These are phyloP conservation scores for Orthosia incerta DNA, from an alignment of 2,888 invertebrate genomes.

Conservation along the genomic window DNA sequence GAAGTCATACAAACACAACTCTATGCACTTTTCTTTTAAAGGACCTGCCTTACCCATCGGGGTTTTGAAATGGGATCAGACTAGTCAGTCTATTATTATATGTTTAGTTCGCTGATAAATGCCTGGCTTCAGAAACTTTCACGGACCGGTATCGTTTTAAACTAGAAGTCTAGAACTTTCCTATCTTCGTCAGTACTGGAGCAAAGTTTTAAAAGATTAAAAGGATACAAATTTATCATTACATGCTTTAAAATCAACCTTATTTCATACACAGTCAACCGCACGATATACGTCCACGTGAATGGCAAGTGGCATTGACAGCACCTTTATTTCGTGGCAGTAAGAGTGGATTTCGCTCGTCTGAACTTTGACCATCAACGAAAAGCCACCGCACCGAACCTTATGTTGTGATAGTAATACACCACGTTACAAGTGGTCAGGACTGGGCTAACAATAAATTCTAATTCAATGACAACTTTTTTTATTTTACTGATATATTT, in stretches of 20 bases:
- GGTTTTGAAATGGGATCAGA: background rate
- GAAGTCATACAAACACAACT: background rate
- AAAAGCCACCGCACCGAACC: background rate
- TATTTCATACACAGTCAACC: background rate
- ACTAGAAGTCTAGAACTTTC: constrained; percentile 17
- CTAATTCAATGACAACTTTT: too few species aligned
- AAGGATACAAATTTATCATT: background rate
- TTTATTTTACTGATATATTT: too few species aligned
- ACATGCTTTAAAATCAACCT: background rate
- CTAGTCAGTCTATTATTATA: background rate
- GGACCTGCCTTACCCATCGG: background rate
- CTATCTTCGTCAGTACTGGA: background rate
- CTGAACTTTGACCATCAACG: background rate
- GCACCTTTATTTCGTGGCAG: background rate
- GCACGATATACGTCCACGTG: background rate
- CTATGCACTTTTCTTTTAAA: background rate
- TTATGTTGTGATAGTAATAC: background rate
- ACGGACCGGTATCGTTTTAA: background rate
- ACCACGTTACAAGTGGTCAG: background rate
- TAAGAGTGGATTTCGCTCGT: background rate
- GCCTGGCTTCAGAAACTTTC: background rate
- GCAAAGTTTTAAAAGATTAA: background rate
- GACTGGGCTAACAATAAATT: background rate
- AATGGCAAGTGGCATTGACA: too few species aligned
- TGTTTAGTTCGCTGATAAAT: background rate